Base-by-base conservation (phyloP, 2,113 vertebrate species). In the Malaclemys terrapin region DNA sequence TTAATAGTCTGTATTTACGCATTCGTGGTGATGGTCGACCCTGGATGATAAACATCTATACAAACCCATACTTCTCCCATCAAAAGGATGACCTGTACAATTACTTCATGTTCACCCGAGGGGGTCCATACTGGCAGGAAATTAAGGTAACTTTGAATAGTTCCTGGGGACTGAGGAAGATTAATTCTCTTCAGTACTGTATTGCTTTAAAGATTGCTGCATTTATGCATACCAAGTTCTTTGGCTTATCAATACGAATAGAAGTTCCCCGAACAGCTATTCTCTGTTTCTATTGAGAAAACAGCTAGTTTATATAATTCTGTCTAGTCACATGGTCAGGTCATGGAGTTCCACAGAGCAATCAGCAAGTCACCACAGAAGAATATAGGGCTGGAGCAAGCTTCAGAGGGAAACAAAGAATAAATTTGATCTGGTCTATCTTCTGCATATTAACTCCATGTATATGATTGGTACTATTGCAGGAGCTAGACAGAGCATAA, bases 41-140 rank as follows among this genome's bases (percentile, higher is more conserved):
- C 1, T 99, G 99, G 99, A 99, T 99, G 99, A 97, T 99, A 80
- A 99, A 98, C 96, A 98, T 99, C 45, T 98, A 86, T 14, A 56
- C 98, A 31, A 98, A 99, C 57, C 98, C 97, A 0, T 99, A 98
- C 96, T 98, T 98, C 94, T 95, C 98, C 29, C 99, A 99, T 91
- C 98, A 98, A 47, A 98, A 97, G 91, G 98, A 99, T n/a, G 99
- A 99, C 82, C 95, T 99, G 7, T 99, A 99, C 98, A 98, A 94
- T 95, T 99, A 99, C 93, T 99, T 99, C 97, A 97, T 99, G 97
- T 99, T 99, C 91, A 99, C 99, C 5, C 98, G 99, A 29, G 99
- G 99, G 27, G 99, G 99, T 1, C 99, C 99, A 0, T 99, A 99
- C 97, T 99, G 99, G 99, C 99, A 99, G 88, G 99, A 99, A n/a